Percentiles rank a stretch among this genome's conserved stretches.
Conservation (phyloP, 2,113 vertebrate genomes). For the Vanacampus margaritifer region DNA sequence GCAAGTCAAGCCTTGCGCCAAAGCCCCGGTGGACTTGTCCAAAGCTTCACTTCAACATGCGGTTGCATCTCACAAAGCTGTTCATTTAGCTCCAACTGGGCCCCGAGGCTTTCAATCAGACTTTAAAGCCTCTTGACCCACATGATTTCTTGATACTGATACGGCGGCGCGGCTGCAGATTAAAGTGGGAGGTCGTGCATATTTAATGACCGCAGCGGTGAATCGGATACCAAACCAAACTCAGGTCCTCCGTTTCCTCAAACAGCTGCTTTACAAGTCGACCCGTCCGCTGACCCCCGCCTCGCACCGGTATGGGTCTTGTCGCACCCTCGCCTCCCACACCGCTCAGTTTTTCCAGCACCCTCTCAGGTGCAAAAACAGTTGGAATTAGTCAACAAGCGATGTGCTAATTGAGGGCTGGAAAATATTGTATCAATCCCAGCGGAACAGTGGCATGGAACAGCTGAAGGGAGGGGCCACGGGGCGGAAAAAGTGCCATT, state of each 20-base stretch:
- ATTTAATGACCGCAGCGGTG: slow-evolving; percentile 41
- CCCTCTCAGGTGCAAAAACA: slow-evolving; percentile 80
- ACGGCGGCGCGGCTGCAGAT: slow-evolving; percentile 32
- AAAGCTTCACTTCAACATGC: slow-evolving; percentile 1
- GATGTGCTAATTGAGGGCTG: slow-evolving; percentile 74
- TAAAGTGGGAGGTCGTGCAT: slow-evolving; percentile 42
- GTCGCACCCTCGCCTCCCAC: slow-evolving; percentile 58
- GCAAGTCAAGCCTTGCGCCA: slow-evolving; percentile 22
- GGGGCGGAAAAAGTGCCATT: slow-evolving; percentile 29
- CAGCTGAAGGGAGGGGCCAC: slow-evolving; percentile 64
- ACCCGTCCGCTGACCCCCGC: slow-evolving; percentile 52
- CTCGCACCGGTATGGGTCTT: slow-evolving; percentile 45
- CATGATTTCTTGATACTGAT: slow-evolving; percentile 49
- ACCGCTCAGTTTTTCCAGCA: slow-evolving; percentile 78
- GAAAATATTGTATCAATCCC: slow-evolving; percentile 83
- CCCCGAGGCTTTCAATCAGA: slow-evolving; percentile 35
- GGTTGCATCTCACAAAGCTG: slow-evolving; percentile 37
- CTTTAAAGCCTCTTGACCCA: slow-evolving; percentile 33
- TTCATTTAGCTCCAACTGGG: slow-evolving; percentile 11
- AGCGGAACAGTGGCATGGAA: slow-evolving; percentile 69
- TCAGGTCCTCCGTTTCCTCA: neutral
- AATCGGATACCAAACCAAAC: slow-evolving; percentile 29
- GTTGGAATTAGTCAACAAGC: slow-evolving; percentile 76
- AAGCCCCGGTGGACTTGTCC: slow-evolving; percentile 34
- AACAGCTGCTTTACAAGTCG: neutral